Evolutionary conservation across 2,888 invertebrate genomes (phyloP), one percentile per base, ranked within the genome.

Genomic region (Apoderus coryli): DNA sequence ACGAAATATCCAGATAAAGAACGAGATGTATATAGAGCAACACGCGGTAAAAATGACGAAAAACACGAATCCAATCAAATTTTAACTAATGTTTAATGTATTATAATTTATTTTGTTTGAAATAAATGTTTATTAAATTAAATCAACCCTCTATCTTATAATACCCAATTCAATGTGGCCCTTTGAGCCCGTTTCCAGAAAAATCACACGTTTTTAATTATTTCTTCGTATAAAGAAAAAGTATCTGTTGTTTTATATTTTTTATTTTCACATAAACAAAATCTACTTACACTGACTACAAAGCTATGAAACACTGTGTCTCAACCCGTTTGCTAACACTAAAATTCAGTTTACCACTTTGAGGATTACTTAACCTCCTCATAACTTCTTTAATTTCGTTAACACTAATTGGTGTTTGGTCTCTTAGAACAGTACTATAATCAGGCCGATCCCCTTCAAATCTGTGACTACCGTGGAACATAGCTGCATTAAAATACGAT

Each of bases 1-100:
- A 81, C 84, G 0, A 85, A 86, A 52, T 85, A 78, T 54, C 85
- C 84, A 0, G 85, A 86, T 55, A 71, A 72, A 45, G 85, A 85
- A 53, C 67, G 84, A 29, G 84, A 82, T 52, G 76, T 84, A 4
- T 86, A 86, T 57, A 72, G 79, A 53, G 86, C 86, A 1, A 86
- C 86, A 1, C 69, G 85, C 54, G 78, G 69, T 56, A 73, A 72
- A 44, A 61, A 55, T 31, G 65, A 60, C 36, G 64, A 64, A 25
- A 50, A 50, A 29, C 36, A 47, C 28, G 47, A 40, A 23, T 23
- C 28, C 5, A 33, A 40, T 30, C 41, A 42, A 42, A 44, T 58
- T 31, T 45, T 57, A 16, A 49, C 44, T 40, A 40, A 48, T 31
- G 40, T 48, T 10, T 47, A 35, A 44, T 7, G 25, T 5, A 22